Conservation (phyloP, 2,797 vertebrate genomes). For the Rhyacichthys aspro region DNA sequence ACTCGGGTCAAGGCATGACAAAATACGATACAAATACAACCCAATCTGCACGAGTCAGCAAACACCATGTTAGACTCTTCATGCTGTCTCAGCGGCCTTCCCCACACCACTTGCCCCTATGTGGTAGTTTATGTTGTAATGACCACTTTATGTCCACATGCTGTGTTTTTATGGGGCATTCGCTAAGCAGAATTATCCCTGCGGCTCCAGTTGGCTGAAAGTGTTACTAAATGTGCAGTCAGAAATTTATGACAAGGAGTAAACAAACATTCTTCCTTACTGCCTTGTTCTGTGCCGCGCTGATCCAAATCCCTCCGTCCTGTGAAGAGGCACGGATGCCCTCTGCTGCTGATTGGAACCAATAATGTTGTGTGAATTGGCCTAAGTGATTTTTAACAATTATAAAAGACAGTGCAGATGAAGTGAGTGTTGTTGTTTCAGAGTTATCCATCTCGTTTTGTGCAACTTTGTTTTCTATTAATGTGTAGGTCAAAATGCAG, state of each 20-base stretch:
- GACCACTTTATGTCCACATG: neutral
- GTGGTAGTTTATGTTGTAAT: neutral
- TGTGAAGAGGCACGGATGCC: constrained; percentile 6
- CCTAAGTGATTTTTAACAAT: neutral
- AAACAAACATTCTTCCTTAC: neutral
- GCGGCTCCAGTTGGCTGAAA: neutral
- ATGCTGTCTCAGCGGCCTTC: constrained; percentile 1
- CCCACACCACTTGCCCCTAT: neutral
- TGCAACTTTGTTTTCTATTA: no score
- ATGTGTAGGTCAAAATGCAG: no score
- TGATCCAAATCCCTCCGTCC: constrained; percentile 7
- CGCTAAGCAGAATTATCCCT: neutral
- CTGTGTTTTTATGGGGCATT: neutral
- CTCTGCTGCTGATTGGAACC: neutral
- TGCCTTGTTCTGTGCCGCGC: no score
- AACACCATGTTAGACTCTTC: neutral
- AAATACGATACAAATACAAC: neutral
- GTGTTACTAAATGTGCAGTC: neutral
- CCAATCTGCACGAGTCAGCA: neutral
- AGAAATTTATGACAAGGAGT: neutral
- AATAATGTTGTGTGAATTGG: neutral
- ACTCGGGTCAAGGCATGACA: neutral
- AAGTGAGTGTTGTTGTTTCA: no score
- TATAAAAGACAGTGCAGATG: neutral
- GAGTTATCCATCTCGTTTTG: no score